A percentile compares a stretch with the other conserved stretches of the same genome.
Conservation (phyloP, 2,888 invertebrate genomes). For the Ectemnius lituratus region DNA sequence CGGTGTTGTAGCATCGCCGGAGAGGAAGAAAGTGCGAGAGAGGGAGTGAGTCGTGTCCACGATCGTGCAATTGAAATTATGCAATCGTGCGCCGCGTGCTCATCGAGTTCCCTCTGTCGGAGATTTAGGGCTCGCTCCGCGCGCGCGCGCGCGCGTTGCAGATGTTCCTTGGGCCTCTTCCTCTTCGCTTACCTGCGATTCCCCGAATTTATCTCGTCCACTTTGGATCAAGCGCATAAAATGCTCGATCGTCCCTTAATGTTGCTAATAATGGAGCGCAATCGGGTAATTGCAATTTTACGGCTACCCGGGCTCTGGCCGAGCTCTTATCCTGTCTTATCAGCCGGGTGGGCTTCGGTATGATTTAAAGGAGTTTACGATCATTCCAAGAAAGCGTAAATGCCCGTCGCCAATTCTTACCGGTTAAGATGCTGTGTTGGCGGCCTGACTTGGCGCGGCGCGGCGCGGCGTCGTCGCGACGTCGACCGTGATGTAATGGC, state of each 20-base stretch:
- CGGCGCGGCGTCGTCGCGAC: too few relatives aligned
- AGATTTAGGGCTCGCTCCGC: background rate
- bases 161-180: background rate
- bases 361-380: conserved; percentile 11
- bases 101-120: background rate
- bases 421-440: conserved; percentile 1
- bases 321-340: background rate
- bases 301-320: background rate
- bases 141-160: too few relatives aligned
- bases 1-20: background rate
- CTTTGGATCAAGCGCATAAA: background rate
- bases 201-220: too few relatives aligned
- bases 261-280: conserved; percentile 11
- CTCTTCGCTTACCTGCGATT: background rate
- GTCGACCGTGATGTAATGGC: background rate
- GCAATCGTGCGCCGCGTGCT: background rate
- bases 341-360: background rate
- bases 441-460: too few relatives aligned
- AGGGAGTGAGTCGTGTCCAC: background rate
- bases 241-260: background rate
- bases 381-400: background rate
- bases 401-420: background rate
- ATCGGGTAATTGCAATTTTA: conserved; percentile 13
- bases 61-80: conserved; percentile 7
- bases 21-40: background rate